Base-by-base conservation (phyloP, 2,797 vertebrate genomes). In the Valencia hispanica region DNA sequence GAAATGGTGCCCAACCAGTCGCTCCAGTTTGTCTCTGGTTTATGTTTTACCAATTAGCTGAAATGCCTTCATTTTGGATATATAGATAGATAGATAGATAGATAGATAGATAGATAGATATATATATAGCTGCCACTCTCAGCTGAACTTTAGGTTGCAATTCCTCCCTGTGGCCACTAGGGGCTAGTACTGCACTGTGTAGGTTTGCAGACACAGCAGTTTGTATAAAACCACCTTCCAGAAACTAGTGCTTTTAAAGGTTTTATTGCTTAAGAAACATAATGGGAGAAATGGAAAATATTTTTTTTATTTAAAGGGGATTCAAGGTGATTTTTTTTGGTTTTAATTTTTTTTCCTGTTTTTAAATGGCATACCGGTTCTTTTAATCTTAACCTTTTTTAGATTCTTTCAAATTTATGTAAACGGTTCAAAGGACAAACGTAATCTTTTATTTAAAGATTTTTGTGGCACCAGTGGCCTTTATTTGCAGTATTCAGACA, bases 91-190 rank as follows among this genome's bases (percentile, higher is more conserved):
- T n/a, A n/a, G n/a, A n/a, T n/a, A n/a, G n/a, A n/a, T n/a, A n/a
- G n/a, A n/a, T n/a, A n/a, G n/a, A n/a, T n/a, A n/a, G n/a, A n/a
- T n/a, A n/a, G n/a, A n/a, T n/a, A n/a, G n/a, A n/a, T n/a, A n/a
- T n/a, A n/a, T n/a, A n/a, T n/a, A n/a, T n/a, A n/a, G 18, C 1
- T 48, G 39, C n/a, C 14, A 41, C 27, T 34, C 14, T 50, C 18
- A 12, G 7, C 1, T 0, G 18, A 30, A 63, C 41, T 86, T 68
- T 36, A 43, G 34, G 41, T 6, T 80, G 74, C 51, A 80, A 5
- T 57, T 79, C 0, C 80, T 25, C 45, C 1, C 0, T 82, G 10
- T 78, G 78, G 0, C 87, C 87, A 89, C 77, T 17, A 84, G 88
- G 85, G 63, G 88, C 32, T 57, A 57, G 79, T 82, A 5, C 79